Percentiles rank a stretch among this genome's conserved stretches.
These are phyloP conservation scores for Brachypterus glaber DNA, from an alignment of 2,888 invertebrate genomes.

Conservation along the genomic window DNA sequence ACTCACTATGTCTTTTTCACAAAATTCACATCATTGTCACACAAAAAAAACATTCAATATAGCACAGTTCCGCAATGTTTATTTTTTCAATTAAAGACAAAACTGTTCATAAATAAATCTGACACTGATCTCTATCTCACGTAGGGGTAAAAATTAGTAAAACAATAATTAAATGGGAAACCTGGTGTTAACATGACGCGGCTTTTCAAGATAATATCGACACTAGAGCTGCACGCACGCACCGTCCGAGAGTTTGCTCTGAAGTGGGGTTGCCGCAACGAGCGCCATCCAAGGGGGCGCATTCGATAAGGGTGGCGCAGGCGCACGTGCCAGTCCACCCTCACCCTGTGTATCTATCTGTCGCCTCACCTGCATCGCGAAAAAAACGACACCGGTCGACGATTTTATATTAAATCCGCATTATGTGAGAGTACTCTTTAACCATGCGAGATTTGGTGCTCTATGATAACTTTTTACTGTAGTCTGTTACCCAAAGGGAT, in stretches of 20 bases:
- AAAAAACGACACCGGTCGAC: too few species aligned
- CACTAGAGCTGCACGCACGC: constrained; percentile 26
- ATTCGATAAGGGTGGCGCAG: constrained; percentile 43
- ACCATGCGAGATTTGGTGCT: too few species aligned
- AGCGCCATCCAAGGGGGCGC: constrained; percentile 29
- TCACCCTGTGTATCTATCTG: constrained; percentile 35
- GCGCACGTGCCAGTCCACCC: constrained; percentile 30
- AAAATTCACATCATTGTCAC: constrained; percentile 19
- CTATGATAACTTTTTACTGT: too few species aligned
- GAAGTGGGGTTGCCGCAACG: constrained; percentile 32
- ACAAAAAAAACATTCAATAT: constrained; percentile 13
- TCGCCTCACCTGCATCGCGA: constrained; percentile 48
- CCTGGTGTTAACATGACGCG: constrained; percentile 34
- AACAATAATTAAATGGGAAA: constrained; percentile 32
- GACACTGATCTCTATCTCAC: constrained; percentile 28
- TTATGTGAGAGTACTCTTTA: too few species aligned
- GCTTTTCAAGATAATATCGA: too few species aligned
- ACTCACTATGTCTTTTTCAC: constrained; percentile 17
- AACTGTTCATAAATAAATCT: constrained; percentile 5
- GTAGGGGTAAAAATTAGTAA: constrained; percentile 30
- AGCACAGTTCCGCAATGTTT: constrained; percentile 2
- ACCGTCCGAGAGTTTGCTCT: constrained; percentile 38
- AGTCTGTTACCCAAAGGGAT: too few species aligned
- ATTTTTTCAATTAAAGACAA: constrained; percentile 1
- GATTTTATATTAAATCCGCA: too few species aligned